Evolutionary conservation across 2,888 invertebrate genomes (phyloP), one percentile per base, ranked within the genome.

Genomic region (Palloptera scutellata): DNA sequence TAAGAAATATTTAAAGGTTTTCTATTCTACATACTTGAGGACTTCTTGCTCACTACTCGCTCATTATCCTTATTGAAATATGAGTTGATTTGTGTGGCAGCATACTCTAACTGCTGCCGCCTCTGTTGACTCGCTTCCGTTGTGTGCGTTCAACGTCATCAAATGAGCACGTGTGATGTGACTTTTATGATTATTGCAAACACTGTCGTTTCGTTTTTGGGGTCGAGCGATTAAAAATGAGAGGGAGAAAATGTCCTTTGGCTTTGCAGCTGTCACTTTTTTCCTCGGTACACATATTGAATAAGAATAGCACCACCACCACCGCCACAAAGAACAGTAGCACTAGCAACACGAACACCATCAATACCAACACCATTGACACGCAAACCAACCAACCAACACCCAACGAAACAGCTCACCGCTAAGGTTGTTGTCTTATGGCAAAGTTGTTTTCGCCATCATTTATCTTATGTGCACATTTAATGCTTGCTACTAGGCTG

Each of bases 201-300:
- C 30, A 30, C 30, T 30, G 30, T 30, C 30, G 30, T 55, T 69
- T 61, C 65, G 61, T 64, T 70, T 62, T 52, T 40, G 40, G 61
- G 66, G 67, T 69, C 61, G 63, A 66, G 53, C 61, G 59, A 67
- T 55, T 63, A n/a, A n/a, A n/a, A 63, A 60, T 66, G 65, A 59
- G 64, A 51, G 59, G 30, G 30, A 55, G 65, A 62, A 65, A 69
- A 58, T 66, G 67, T 70, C 73, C 72, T 69, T 66, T 63, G 72
- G 72, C 69, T 69, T 68, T 72, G 71, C 76, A 76, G 70, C 74
- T 75, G 73, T 72, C 72, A 74, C 63, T 71, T 70, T 68, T 66
- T 61, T 67, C 54, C n/a, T 11, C 13, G 13, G 48, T 48, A 15
- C 11, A 15, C 11, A 10, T 15, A 48, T 48, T 48, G 48, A 48